Percentiles rank a stretch among this genome's conserved stretches.
These are phyloP conservation scores for Spisula solida DNA, from an alignment of 2,888 invertebrate genomes.

Conservation along the genomic window DNA sequence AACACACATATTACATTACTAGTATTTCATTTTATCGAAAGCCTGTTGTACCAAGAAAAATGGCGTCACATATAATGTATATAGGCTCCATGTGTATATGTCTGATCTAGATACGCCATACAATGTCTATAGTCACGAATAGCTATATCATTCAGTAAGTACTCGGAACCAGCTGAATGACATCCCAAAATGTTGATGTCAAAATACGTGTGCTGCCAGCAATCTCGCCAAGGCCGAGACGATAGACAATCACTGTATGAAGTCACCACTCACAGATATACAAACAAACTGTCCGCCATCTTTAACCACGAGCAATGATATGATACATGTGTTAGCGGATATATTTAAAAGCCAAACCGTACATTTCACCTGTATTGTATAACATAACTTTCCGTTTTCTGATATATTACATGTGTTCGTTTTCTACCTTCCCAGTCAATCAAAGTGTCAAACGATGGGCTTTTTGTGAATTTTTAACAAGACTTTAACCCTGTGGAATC, in stretches of 20 bases:
- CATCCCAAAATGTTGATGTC: slow-evolving; percentile 13
- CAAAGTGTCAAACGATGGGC: slow-evolving; percentile 12
- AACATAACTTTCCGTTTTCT: not conserved
- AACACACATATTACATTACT: not conserved
- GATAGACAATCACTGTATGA: not conserved
- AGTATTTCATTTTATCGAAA: not conserved
- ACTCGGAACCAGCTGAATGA: not conserved
- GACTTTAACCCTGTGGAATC: slow-evolving; percentile 26
- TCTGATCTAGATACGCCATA: not conserved
- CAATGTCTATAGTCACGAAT: not conserved
- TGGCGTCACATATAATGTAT: not conserved
- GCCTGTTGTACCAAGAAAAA: not conserved
- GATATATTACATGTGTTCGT: slow-evolving; percentile 27
- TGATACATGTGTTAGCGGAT: not conserved
- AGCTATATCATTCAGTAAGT: slow-evolving; percentile 14
- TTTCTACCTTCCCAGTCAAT: slow-evolving; percentile 17
- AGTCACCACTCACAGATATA: not conserved
- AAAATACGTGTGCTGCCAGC: slow-evolving; percentile 5
- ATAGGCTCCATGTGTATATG: not conserved
- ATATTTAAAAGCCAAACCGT: slow-evolving; percentile 9
- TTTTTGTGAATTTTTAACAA: slow-evolving; percentile 22
- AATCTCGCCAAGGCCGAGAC: not conserved
- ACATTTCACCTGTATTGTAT: slow-evolving; percentile 20
- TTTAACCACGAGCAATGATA: slow-evolving; percentile 19
- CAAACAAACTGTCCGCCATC: not conserved